Conservation (phyloP, 2,113 vertebrate species). For the Burhinus bistriatus region DNA sequence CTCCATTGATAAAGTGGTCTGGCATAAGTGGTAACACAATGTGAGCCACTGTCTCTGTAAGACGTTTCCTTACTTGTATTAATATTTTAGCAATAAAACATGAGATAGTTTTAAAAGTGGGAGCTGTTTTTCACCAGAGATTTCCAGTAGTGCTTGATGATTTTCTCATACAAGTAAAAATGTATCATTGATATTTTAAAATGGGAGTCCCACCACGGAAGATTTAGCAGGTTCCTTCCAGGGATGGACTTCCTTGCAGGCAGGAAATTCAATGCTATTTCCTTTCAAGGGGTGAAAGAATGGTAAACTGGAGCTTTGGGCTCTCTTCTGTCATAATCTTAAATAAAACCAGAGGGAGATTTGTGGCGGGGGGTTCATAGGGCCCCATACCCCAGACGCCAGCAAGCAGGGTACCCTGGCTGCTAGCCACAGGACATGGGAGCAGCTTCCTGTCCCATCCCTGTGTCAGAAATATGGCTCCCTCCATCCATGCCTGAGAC, state of each 20-base stretch:
- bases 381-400: too few relatives aligned
- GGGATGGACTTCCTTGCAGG: background rate
- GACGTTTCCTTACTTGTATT: background rate
- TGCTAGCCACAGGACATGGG: background rate
- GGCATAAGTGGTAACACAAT: fast-evolving
- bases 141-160: background rate
- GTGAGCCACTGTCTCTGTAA: background rate
- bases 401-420: background rate
- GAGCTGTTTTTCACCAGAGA: background rate
- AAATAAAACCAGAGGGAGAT: background rate
- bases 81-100: background rate
- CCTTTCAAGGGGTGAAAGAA: background rate
- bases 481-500: background rate
- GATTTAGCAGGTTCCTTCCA: background rate
- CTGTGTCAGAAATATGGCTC: background rate
- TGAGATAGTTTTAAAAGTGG: background rate
- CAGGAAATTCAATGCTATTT: background rate
- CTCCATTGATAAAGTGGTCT: background rate
- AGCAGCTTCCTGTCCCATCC: background rate
- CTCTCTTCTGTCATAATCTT: background rate
- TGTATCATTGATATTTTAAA: background rate
- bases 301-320: background rate
- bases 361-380: too few relatives aligned
- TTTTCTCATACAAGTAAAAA: background rate
- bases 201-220: background rate